Percentiles rank a stretch among this genome's conserved stretches.
These are phyloP conservation scores for Hystrix cristata DNA, from an alignment of 2,113 vertebrate genomes.

Conservation along the genomic window DNA sequence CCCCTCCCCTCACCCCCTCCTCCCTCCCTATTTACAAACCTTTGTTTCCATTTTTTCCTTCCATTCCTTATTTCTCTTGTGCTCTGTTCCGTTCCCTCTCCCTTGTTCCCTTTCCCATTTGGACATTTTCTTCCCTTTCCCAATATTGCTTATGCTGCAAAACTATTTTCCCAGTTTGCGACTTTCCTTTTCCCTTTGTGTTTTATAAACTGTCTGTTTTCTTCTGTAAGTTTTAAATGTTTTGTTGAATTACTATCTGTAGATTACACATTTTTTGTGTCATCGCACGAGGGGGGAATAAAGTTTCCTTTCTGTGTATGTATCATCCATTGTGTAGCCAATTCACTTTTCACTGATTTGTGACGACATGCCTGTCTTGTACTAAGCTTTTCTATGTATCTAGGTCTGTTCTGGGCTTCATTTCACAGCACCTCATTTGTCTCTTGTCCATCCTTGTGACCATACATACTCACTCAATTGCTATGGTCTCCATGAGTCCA, in stretches of 20 bases:
- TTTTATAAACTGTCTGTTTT: conserved; percentile 4
- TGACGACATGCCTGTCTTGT: not conserved
- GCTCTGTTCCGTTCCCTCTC: no score
- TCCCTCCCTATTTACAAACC: no score
- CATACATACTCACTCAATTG: not conserved
- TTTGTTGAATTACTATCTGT: not conserved
- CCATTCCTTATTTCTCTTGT: no score
- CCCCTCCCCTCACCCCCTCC: no score
- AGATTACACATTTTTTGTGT: not conserved
- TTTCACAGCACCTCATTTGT: not conserved
- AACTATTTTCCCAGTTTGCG: not conserved
- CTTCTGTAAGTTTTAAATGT: not conserved
- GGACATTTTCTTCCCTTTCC: no score
- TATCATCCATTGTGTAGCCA: not conserved
- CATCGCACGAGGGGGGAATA: not conserved
- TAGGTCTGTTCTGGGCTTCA: not conserved
- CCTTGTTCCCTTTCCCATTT: no score
- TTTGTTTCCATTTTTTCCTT: no score
- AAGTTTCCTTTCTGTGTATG: not conserved
- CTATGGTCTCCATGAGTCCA: not conserved
- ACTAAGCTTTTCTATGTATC: not conserved
- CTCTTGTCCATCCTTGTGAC: not conserved
- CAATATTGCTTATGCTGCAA: not conserved
- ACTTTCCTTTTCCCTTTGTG: not conserved
- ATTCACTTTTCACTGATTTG: not conserved